Conservation (phyloP, 2,888 invertebrate genomes). For the Iphiclides podalirius region DNA sequence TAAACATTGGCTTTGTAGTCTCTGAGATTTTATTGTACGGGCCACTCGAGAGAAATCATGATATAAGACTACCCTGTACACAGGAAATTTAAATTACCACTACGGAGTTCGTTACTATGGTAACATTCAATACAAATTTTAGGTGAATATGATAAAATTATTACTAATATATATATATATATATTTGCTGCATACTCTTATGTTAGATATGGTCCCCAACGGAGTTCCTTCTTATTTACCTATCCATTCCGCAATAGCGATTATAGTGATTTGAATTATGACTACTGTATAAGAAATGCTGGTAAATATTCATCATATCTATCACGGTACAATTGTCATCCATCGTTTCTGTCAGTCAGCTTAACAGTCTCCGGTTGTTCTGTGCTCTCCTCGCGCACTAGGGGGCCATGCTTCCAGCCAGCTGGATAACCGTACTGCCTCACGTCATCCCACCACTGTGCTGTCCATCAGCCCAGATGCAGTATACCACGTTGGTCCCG, state of each 20-base stretch:
- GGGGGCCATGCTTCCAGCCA: conserved; percentile 61
- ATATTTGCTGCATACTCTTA: no score
- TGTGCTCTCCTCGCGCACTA: conserved; percentile 42
- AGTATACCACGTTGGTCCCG: conserved; percentile 82
- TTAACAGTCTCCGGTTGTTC: conserved; percentile 50
- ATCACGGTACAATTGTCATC: conserved; percentile 25
- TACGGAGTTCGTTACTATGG: no score
- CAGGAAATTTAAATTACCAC: no score
- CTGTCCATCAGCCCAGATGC: conserved; percentile 84
- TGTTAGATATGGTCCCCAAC: no score
- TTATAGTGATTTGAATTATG: no score
- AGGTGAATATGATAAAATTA: no score
- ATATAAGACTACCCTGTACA: neutral
- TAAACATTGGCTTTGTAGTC: no score
- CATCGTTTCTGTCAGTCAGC: conserved; percentile 43
- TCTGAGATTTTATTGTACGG: no score
- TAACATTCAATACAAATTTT: no score
- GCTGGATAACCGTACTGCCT: conserved; percentile 66
- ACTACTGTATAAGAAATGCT: conserved; percentile 2
- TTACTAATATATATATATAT: no score
- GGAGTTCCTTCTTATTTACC: no score
- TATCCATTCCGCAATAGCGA: no score
- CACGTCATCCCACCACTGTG: conserved; percentile 87
- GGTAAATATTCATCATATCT: neutral
- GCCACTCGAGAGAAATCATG: neutral